phyloP scores from a whole-genome alignment of 2,797 vertebrate species.

The Silurus aristotelis region DNA sequence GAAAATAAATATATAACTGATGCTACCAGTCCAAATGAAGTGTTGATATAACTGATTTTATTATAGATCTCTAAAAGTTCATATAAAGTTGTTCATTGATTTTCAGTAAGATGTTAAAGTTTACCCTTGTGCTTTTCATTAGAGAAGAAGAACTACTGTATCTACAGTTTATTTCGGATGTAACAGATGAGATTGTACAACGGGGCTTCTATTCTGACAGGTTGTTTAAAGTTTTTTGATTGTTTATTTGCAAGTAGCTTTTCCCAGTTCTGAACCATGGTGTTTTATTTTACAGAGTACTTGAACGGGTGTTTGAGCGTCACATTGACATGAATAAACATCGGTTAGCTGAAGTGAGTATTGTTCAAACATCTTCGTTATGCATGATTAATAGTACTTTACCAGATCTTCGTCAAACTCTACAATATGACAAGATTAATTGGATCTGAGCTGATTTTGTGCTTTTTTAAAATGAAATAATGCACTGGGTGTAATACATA shows the following conservation, averaged over 20 bases:
- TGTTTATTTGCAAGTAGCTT: neutral
- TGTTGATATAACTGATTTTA: neutral
- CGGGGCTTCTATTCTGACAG: constrained; percentile 88
- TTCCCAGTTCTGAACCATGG: constrained; percentile 31
- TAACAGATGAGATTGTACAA: constrained; percentile 90
- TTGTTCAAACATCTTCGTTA: neutral
- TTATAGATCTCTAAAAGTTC: neutral
- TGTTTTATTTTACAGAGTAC: constrained; percentile 73
- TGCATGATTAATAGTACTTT: neutral
- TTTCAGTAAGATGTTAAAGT: constrained; percentile 4
- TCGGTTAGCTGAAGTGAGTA: constrained; percentile 82
- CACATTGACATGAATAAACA: constrained; percentile 86
- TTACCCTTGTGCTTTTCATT: constrained; percentile 43
- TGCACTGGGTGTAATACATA: neutral
- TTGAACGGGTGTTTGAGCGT: constrained; percentile 83
- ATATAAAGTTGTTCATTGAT: neutral
- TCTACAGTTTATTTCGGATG: constrained; percentile 87
- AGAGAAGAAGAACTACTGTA: constrained; percentile 91
- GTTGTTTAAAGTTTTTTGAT: constrained; percentile 63
- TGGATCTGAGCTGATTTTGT: neutral
- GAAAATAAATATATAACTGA: neutral
- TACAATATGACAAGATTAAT: neutral
- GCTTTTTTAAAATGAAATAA: neutral
- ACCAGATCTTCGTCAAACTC: neutral
- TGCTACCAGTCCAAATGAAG: neutral